Evolutionary conservation across 2,797 vertebrate species (phyloP), one percentile per base, ranked within the genome.

Genomic region (Helostoma temminkii): DNA sequence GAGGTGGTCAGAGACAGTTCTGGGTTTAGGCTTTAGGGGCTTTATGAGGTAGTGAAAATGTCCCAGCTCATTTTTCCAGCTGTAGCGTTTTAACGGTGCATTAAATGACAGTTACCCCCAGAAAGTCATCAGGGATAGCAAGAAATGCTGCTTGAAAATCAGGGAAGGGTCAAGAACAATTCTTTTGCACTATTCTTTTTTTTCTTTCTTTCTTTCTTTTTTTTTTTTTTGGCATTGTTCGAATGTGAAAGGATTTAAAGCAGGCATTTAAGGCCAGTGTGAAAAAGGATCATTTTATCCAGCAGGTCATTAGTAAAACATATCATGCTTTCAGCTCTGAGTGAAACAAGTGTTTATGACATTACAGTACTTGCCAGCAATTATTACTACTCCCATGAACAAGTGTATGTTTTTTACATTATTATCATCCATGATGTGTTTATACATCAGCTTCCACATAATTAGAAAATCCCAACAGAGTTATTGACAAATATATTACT

Each of bases 31-130:
- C 88, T 93, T 90, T 71, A 70, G 80, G 81, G 91, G 86, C 83
- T 92, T 92, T 87, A 88, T 84, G 89, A 87, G 89, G 82, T 74
- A 88, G 90, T 91, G 91, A 92, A 88, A 90, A 84, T 80, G 87
- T 88, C 88, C 82, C 81, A 91, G 88, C 82, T 93, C 88, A 89
- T 88, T 93, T 93, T 91, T 91, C 90, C 91, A 92, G 90, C 89
- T 93, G 91, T 16, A 85, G 76, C 82, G 74, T 90, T 89, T 91
- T 88, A 93, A 91, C 73, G 80, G 84, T 80, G 89, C 90, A 91
- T 92, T 92, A 89, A 90, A 92, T 57, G 74, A 90, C 60, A 62
- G 88, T 79, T 81, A 78, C 62, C 72, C 85, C 64, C 34, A 9
- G 71, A 84, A 83, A 84, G 70, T 58, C 89, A 84, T 83, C 7